Base-by-base conservation (phyloP, 2,113 vertebrate genomes). In the Ploceus nigricollis region DNA sequence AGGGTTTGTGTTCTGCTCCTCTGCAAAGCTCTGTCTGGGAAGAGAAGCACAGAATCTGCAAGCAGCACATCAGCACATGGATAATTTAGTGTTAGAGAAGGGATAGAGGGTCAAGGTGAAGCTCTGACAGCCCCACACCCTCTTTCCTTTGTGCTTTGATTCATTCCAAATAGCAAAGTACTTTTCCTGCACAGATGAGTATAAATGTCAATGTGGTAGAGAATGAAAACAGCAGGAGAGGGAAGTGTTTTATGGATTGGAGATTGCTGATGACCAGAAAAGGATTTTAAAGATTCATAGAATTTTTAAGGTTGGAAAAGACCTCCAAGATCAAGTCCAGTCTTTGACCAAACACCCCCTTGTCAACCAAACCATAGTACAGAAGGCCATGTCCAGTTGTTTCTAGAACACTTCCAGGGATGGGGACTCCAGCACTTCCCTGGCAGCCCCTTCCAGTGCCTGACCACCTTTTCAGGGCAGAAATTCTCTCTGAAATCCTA, bases 131-230 rank as follows among this genome's bases (percentile, higher is more conserved):
- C 44, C 23, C 51, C 57, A n/a, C 2, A 3, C 2, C 22, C 23
- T 58, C 25, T 40, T 57, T 9, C 5, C 18, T 70, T 37, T 54
- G 30, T 10, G 2, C 16, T 79, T 79, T 33, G n/a, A 25, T 13
- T 54, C 5, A 42, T 75, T 71, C 30, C 30, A 71, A 44, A 37
- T 3, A n/a, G 6, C 37, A 70, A 77, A 68, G 47, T 19, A 3
- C 2, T 77, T 77, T 73, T 47, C 27, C 48, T 54, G 42, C 15
- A 15, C 23, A 40, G 9, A 2, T 30, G 28, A 42, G 10, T 27
- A 12, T 27, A 42, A 72, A 72, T 22, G 19, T 42, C 0, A 0
- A 10, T 1, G 11, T 24, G 12, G 16, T 8, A 37, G 56, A 30
- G 4, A 51, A 40, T 31, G 25, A 16, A 57, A 57, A 27, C 3